Conservation (phyloP, 2,113 vertebrate species). For the Fukomys damarensis region DNA sequence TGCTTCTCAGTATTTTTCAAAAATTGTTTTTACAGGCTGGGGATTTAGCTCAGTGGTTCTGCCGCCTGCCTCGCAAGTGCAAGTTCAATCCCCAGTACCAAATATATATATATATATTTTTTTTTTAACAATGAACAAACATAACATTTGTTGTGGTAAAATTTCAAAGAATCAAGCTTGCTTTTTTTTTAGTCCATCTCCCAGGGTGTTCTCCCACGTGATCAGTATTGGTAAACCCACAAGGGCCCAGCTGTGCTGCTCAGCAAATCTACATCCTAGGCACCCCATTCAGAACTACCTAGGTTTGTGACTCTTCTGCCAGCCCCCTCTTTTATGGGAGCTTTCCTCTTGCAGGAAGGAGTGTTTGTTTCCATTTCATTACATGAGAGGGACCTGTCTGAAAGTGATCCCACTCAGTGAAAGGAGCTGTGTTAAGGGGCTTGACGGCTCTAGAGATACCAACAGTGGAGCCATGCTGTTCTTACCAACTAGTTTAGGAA, state of each 20-base stretch:
- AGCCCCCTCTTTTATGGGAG: background rate
- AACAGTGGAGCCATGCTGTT: background rate
- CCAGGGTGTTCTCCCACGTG: background rate
- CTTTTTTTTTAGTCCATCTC: background rate
- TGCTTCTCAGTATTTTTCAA: slow-evolving; percentile 40
- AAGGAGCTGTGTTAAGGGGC: background rate
- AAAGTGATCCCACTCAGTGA: background rate
- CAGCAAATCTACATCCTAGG: too few relatives aligned
- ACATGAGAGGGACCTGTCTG: background rate
- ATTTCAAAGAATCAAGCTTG: background rate
- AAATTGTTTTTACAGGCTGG: background rate
- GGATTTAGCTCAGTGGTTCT: too few relatives aligned
- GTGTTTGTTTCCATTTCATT: slow-evolving; percentile 6
- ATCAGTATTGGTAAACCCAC: background rate
- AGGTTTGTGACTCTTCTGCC: background rate
- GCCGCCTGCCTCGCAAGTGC: too few relatives aligned
- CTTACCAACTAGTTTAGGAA: background rate
- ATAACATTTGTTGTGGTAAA: background rate
- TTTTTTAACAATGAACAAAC: too few relatives aligned
- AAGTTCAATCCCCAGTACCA: too few relatives aligned
- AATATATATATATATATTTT: too few relatives aligned
- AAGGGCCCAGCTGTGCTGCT: background rate
- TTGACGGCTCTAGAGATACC: background rate
- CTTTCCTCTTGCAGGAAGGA: background rate
- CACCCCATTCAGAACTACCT: background rate